Evolutionary conservation across 2,797 vertebrate species (phyloP), one percentile per base, ranked within the genome.

Genomic region (Hydrolagus colliei): DNA sequence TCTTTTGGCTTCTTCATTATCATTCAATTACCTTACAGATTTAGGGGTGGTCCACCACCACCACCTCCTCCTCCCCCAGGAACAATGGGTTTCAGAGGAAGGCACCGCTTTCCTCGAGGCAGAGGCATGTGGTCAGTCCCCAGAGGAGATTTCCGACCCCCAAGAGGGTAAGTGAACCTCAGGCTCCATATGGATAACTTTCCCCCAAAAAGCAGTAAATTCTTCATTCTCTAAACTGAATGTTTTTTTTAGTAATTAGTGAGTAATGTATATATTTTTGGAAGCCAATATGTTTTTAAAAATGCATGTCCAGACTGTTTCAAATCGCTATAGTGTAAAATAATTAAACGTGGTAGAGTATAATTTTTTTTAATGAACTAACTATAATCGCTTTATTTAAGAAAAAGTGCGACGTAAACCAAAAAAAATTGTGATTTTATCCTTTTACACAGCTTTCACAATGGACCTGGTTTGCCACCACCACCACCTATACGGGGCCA

Each of bases 391-490:
- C 59, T 59, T 76, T 41, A 76, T 76, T 16, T 27, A 27, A 75
- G 41, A 35, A 76, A 59, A 76, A 76, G 74, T 76, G 20, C 74
- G 20, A 16, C 32, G 18, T 76, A 87, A 90, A 86, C 86, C 90
- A 91, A 93, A 92, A 92, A 92, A 93, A 94, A 92, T 88, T 94
- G 90, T 93, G 92, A 93, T 94, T 94, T 94, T 94, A 94, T 95
- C 93, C 93, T 94, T 95, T 94, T 93, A 94, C 89, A 93, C 93
- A 95, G 94, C 93, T 95, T 94, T 94, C 93, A 93, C 93, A 95
- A 93, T 92, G 94, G 94, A 95, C 94, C 93, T 3, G 92, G 93
- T 90, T 90, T 91, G 93, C 92, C 93, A 91, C 73, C 41, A 77
- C 93, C 91, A 92, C 93, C 92, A 92, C 92, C 91, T 93, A 91